phyloP scores from a whole-genome alignment of 1,140 invertebrate species.

The Trichonephila clavata region DNA sequence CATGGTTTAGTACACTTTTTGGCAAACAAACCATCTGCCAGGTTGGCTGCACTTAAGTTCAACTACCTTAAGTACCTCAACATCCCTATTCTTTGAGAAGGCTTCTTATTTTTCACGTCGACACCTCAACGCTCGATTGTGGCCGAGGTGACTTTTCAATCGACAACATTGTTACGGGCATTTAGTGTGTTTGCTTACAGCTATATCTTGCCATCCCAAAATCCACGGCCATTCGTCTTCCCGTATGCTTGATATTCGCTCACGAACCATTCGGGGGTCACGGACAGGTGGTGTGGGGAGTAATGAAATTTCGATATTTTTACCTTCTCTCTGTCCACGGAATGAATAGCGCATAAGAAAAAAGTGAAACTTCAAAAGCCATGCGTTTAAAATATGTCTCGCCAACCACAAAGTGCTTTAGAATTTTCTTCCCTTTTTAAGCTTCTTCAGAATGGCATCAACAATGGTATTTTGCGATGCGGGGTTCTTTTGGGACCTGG shows the following conservation, averaged over 20 bases:
- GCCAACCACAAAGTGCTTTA: constrained; percentile 70
- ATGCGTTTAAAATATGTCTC: constrained; percentile 67
- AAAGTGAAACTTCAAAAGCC: background rate
- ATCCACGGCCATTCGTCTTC: background rate
- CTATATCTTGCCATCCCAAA: background rate
- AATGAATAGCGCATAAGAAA: background rate
- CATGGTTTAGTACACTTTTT: no score
- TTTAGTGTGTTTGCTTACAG: constrained; percentile 3
- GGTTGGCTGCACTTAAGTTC: background rate
- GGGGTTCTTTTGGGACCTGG: constrained; percentile 22
- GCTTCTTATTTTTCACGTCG: background rate
- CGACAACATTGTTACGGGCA: background rate
- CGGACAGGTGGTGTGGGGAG: background rate
- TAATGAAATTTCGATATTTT: constrained; percentile 35
- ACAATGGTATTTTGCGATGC: constrained; percentile 60
- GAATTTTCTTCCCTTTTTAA: constrained; percentile 70
- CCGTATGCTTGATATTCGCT: background rate
- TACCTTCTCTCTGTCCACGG: background rate
- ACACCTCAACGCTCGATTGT: background rate
- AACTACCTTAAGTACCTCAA: background rate
- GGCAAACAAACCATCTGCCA: background rate
- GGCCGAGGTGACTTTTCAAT: background rate
- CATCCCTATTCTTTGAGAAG: background rate
- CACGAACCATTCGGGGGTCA: background rate
- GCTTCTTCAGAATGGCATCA: constrained; percentile 48